Conservation (phyloP, 2,888 invertebrate genomes). For the Acholoe squamosa region DNA sequence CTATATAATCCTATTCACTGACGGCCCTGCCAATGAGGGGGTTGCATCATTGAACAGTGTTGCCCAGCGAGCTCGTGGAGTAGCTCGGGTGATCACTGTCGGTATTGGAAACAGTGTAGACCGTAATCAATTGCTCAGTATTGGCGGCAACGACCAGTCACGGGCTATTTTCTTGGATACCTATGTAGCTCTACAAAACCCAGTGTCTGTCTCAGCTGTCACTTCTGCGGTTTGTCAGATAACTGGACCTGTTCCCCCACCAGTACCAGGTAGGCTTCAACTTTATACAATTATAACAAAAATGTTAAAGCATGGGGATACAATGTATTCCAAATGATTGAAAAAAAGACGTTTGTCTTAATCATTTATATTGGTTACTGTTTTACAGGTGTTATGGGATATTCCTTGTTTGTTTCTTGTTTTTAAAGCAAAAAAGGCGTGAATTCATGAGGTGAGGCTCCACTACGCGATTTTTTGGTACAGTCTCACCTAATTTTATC, state of each 20-base stretch:
- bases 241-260: background rate
- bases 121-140: background rate
- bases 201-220: background rate
- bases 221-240: background rate
- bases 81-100: background rate
- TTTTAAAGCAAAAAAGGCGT: no score
- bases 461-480: no score
- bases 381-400: no score
- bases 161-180: background rate
- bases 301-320: no score
- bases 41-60: background rate
- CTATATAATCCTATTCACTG: background rate
- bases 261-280: constrained; percentile 6
- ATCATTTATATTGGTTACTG: no score
- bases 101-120: background rate
- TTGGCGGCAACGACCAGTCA: background rate
- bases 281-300: no score
- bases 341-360: no score
- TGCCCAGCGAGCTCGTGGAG: background rate
- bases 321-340: no score
- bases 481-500: no score
- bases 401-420: no score
- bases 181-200: background rate
- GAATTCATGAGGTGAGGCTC: no score
- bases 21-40: background rate